phyloP scores from a whole-genome alignment of 2,797 vertebrate species.

The Neosilurus mollespiculum region DNA sequence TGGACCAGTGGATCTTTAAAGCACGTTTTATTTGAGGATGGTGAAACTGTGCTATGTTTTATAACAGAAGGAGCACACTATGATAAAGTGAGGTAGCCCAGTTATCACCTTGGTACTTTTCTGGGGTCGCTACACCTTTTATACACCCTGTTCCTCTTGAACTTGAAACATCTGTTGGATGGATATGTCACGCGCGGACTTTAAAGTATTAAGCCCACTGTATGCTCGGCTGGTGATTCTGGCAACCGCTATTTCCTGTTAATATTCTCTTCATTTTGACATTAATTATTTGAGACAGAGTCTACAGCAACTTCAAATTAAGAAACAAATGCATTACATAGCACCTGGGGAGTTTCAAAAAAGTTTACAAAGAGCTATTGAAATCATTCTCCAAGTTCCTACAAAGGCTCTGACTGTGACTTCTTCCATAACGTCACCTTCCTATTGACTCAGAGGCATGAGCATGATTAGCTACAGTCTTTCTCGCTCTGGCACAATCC shows the following conservation, averaged over 20 bases:
- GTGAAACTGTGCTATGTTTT: neutral
- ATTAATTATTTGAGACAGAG: conserved; percentile 11
- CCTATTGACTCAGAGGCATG: conserved; percentile 33
- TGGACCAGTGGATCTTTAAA: conserved; percentile 48
- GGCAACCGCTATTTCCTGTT: conserved; percentile 18
- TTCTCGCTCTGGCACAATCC: conserved; percentile 43
- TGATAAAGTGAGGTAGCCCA: conserved; percentile 20
- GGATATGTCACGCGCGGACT: neutral
- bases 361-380: conserved; percentile 39
- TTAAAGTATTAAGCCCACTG: conserved; percentile 17
- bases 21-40: conserved; percentile 23
- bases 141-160: conserved; percentile 18
- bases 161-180: conserved; percentile 21
- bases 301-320: conserved; percentile 33
- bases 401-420: conserved; percentile 27
- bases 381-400: conserved; percentile 32
- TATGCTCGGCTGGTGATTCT: conserved; percentile 1
- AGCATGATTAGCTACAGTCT: conserved; percentile 50
- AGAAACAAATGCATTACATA: conserved; percentile 12
- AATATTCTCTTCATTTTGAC: conserved; percentile 16
- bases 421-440: conserved; percentile 49
- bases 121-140: neutral
- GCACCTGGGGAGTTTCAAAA: conserved; percentile 32
- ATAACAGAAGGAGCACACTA: neutral
- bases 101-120: conserved; percentile 4